Evolutionary conservation across 1,140 invertebrate species (phyloP), one percentile per base, ranked within the genome.

Genomic region (Ceratosolen solmsi): DNA sequence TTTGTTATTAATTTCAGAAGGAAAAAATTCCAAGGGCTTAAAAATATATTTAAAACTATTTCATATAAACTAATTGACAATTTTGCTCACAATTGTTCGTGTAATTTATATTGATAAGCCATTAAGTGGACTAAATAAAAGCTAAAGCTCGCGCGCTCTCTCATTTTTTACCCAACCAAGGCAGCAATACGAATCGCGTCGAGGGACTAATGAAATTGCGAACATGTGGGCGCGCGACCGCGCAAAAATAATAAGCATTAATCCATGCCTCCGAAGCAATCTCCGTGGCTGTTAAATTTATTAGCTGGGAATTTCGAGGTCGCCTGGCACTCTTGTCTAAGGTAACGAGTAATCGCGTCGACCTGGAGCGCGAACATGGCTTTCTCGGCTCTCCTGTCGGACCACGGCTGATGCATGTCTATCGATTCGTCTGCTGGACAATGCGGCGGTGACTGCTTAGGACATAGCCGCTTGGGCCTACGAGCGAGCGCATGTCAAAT

Each of bases 201-300:
- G 60, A 30, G 58, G 13, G 60, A 36, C 30, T 36, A 36, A 63
- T 33, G 8, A 25, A 33, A 63, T 2, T 2, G 27, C 2, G 58
- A n/a, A n/a, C 7, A 33, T 36, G 27, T 63, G 15, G 60, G 15
- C 33, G 25, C 30, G 4, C 13, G 11, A 63, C n/a, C n/a, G n/a
- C n/a, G n/a, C 15, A 3, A 74, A 49, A 30, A 56, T 74, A 54
- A 56, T 36, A 36, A 17, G 33, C 11, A 20, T 56, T 25, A 56
- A 25, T 46, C 11, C 51, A 20, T 30, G 15, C 4, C 27, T 8
- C 25, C 25, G 15, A 20, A 49, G 41, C 20, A n/a, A 5, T 33
- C 41, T 41, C 49, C 49, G 49, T 49, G n/a, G 15, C 38, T 33
- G 46, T 30, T 51, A 8, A 74, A 56, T 75, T 41, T 75, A 75